Evolutionary conservation across 1,140 invertebrate species (phyloP).

Genomic region (Adoxophyes honmai): DNA sequence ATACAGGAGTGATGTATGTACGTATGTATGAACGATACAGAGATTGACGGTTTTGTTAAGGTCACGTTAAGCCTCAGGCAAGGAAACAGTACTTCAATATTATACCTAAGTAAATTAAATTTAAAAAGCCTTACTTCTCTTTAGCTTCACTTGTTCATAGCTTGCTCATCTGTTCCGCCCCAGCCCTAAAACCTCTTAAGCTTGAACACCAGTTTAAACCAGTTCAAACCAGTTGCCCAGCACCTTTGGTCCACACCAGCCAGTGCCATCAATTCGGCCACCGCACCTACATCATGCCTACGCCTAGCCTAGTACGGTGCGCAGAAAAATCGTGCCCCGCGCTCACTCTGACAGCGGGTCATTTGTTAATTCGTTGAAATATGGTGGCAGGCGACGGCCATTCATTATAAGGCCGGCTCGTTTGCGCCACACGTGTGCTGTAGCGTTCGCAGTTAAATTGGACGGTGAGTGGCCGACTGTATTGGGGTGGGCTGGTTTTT

Average conservation of each 20-base stretch:
- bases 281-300: slow-evolving; percentile 63
- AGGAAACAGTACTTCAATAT: no score
- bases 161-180: no score
- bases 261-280: slow-evolving; percentile 15
- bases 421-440: slow-evolving; percentile 65
- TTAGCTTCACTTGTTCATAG: no score
- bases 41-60: no score
- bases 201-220: neutral
- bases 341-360: slow-evolving; percentile 54
- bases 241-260: neutral
- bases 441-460: slow-evolving; percentile 34
- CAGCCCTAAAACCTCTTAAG: no score
- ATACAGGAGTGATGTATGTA: no score
- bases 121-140: no score
- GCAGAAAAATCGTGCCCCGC: slow-evolving; percentile 68
- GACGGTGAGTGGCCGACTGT: neutral
- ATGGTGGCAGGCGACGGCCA: slow-evolving; percentile 63
- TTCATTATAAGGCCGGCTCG: slow-evolving; percentile 68
- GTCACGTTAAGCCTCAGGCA: no score
- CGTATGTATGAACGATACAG: no score
- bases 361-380: slow-evolving; percentile 75
- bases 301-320: slow-evolving; percentile 44
- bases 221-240: neutral
- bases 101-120: no score
- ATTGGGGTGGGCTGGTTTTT: no score